A percentile compares a stretch with the other conserved stretches of the same genome.
phyloP scores from a whole-genome alignment of 37 sponge, comb jelly and placozoan genomes.

The Agelas oroides region DNA sequence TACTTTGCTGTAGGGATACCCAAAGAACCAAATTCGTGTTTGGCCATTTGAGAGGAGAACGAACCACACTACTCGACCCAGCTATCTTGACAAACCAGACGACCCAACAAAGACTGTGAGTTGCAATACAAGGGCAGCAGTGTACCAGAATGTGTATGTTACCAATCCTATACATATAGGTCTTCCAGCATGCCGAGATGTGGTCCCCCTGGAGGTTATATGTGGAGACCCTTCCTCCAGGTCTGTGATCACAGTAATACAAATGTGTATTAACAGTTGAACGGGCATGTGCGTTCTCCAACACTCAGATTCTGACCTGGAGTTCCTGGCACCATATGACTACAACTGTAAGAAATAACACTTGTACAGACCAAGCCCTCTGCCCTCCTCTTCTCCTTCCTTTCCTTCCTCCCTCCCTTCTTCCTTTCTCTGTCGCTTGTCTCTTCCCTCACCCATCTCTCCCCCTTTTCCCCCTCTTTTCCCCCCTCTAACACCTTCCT shows the following conservation, averaged over 20 bases:
- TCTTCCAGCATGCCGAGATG: slow-evolving; percentile 72
- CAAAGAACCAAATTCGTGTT: slow-evolving; percentile 58
- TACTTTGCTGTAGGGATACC: slow-evolving; percentile 68
- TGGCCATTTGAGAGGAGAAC: slow-evolving; percentile 91
- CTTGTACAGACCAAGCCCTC: no score
- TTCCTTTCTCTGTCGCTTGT: no score
- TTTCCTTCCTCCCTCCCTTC: no score
- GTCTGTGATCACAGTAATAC: slow-evolving; percentile 1
- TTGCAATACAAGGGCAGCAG: no score
- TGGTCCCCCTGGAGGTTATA: slow-evolving; percentile 61
- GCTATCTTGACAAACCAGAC: slow-evolving; percentile 51
- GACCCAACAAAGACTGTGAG: slow-evolving; percentile 56
- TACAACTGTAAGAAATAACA: slow-evolving; percentile 32
- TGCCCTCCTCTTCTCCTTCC: no score
- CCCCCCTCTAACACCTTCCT: no score
- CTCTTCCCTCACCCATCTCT: no score
- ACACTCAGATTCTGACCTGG: slow-evolving; percentile 34
- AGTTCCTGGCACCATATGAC: slow-evolving; percentile 49
- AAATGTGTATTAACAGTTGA: no score
- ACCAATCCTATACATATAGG: slow-evolving; percentile 31
- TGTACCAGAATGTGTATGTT: no score
- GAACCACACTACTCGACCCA: slow-evolving; percentile 83
- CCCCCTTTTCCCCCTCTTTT: no score
- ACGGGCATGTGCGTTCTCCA: no score
- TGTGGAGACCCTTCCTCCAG: slow-evolving; percentile 69